phyloP scores from a whole-genome alignment of 1,140 invertebrate species.

The Drosophila bocqueti region DNA sequence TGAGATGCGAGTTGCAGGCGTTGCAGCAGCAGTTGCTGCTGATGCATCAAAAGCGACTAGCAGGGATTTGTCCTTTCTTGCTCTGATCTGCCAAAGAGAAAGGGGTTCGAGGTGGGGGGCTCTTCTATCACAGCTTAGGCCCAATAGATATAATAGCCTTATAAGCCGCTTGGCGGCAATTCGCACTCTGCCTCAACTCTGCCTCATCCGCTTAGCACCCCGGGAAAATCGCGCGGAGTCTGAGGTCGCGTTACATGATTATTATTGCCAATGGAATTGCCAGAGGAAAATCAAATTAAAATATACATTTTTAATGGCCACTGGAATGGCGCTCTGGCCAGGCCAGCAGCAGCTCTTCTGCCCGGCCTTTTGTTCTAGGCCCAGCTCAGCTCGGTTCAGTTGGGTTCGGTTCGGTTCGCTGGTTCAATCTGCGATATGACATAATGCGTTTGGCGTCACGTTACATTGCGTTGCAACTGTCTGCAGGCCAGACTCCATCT shows the following conservation, averaged over 20 bases:
- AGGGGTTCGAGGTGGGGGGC: constrained; percentile 14
- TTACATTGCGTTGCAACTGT: constrained; percentile 69
- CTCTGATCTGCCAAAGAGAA: constrained; percentile 8
- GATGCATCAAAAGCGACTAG: constrained; percentile 50
- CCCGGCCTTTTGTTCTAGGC: constrained; percentile 71
- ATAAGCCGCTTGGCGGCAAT: constrained; percentile 61
- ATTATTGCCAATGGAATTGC: constrained; percentile 56
- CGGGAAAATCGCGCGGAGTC: constrained; percentile 18
- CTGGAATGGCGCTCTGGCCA: constrained; percentile 26
- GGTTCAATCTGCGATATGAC: constrained; percentile 82
- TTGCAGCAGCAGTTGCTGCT: constrained; percentile 41
- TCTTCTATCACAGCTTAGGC: constrained; percentile 65
- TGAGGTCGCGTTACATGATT: constrained; percentile 70
- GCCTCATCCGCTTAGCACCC: constrained; percentile 65
- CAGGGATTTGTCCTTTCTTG: constrained; percentile 58
- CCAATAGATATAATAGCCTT: constrained; percentile 67
- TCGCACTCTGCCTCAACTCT: constrained; percentile 40
- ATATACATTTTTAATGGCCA: constrained; percentile 81
- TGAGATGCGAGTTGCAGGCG: constrained; percentile 46
- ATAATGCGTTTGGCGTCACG: constrained; percentile 79
- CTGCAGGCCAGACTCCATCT: constrained; percentile 9
- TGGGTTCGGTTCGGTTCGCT: constrained; percentile 60
- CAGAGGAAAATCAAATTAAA: constrained; percentile 81
- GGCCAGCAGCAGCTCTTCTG: constrained; percentile 7
- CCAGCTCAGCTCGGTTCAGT: constrained; percentile 51